Evolutionary conservation across 2,113 vertebrate species (phyloP), one percentile per base, ranked within the genome.

Genomic region (Panurus biarmicus): DNA sequence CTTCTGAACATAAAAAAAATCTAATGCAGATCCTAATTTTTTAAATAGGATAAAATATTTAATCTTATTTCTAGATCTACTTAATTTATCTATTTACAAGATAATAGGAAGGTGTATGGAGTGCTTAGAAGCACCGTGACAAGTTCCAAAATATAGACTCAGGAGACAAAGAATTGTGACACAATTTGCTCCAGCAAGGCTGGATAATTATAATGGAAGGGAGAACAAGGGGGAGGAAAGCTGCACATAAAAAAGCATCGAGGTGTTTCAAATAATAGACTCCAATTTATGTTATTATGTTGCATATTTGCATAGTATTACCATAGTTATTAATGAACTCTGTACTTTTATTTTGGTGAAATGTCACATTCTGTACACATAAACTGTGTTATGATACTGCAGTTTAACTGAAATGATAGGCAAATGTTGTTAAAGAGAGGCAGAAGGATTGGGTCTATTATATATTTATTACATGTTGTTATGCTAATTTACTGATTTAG

Each of bases 31-130:
- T 17, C 9, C 26, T 48, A 45, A 22, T 38, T 57, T 79, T 75
- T 24, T 7, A 54, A 71, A 42, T 21, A 56, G 36, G 86, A 58
- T 94, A 70, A 83, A 90, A 90, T 80, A 91, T 93, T 93, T 89
- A 72, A 75, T 93, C 73, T 71, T 51, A 14, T 36, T 40, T n/a
- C 66, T 17, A 28, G 79, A 81, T 87, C 90, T 78, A 6, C 35
- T 57, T 85, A 91, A 85, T 61, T 36, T 56, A 29, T 48, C 53
- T 91, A 40, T 93, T 94, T 93, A 94, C 81, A 93, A 87, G 87
- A 22, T 82, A 93, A 82, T 64, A 50, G 62, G 80, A 81, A 93
- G 84, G 77, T 72, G 22, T 22, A 13, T 28, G 73, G 72, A 60
- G 72, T 62, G 64, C 74, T 78, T 26, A 40, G 57, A 48, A 91